phyloP scores from a whole-genome alignment of 2,888 invertebrate species.

The Patella depressa region DNA sequence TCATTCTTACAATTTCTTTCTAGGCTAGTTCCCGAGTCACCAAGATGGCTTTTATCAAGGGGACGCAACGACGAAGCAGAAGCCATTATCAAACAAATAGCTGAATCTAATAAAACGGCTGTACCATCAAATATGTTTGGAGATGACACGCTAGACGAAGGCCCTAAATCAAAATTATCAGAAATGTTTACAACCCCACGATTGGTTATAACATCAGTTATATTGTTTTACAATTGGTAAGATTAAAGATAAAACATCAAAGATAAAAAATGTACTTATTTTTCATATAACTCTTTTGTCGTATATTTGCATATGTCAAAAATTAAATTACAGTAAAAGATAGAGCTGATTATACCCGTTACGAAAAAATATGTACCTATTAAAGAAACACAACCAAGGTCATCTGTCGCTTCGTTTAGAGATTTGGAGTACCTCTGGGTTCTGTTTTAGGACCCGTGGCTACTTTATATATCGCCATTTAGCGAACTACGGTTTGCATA shows the following conservation, averaged over 20 bases:
- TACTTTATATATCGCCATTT: no score
- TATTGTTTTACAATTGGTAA: slow-evolving; percentile 31
- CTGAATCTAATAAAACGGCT: slow-evolving; percentile 30
- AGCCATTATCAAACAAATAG: slow-evolving; percentile 27
- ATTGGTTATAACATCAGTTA: slow-evolving; percentile 18
- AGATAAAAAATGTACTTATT: no score
- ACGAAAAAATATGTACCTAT: no score
- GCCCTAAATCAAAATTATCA: slow-evolving; percentile 17
- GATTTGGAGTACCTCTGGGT: no score
- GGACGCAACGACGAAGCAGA: slow-evolving; percentile 27
- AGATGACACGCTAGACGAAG: slow-evolving; percentile 19
- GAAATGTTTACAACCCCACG: slow-evolving; percentile 22
- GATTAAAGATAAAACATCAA: not conserved
- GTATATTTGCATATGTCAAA: no score
- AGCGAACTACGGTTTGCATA: no score
- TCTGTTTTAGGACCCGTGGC: no score
- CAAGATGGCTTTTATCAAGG: slow-evolving; percentile 37
- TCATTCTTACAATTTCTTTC: not conserved
- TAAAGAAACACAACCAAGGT: no score
- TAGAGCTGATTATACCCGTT: no score
- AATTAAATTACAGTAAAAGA: no score
- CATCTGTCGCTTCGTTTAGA: no score
- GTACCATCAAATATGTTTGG: slow-evolving; percentile 28
- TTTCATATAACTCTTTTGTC: no score
- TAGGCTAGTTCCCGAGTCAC: slow-evolving; percentile 39